phyloP scores from a whole-genome alignment of 2,797 vertebrate species.

The Peromyscus aztecus region DNA sequence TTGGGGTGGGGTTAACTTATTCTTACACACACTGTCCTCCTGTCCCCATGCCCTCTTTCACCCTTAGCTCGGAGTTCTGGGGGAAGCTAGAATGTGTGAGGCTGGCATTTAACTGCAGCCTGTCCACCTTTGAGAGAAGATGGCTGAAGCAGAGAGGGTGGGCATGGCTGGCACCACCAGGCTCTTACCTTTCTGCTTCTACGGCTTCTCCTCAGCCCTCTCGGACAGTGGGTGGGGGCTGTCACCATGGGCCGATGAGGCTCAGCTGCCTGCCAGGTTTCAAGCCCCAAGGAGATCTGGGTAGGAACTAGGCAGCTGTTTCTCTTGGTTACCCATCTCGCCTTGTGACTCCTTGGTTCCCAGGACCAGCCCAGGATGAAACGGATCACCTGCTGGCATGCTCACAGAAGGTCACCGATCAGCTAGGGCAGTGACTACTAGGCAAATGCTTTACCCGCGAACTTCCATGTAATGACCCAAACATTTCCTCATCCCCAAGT shows the following conservation, averaged over 20 bases:
- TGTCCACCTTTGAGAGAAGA: background rate
- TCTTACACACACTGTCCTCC: background rate
- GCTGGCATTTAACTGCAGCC: background rate
- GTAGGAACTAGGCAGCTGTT: background rate
- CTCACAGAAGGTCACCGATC: background rate
- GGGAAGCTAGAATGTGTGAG: background rate
- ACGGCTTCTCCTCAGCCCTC: background rate
- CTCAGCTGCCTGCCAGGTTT: background rate
- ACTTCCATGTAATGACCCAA: background rate
- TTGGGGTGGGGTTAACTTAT: background rate
- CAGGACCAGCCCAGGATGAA: background rate
- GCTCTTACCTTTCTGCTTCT: background rate
- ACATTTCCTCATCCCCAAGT: background rate
- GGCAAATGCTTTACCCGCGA: background rate
- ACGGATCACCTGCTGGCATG: background rate
- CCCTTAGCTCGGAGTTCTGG: background rate
- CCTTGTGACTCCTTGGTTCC: background rate
- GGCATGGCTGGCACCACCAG: background rate
- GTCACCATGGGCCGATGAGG: background rate
- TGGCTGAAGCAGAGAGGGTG: background rate
- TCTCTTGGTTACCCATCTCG: background rate
- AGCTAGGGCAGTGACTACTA: background rate
- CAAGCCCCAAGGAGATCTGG: background rate
- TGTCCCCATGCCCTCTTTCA: background rate
- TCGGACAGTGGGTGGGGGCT: background rate